These are phyloP conservation scores for Gopherus flavomarginatus DNA, from an alignment of 2,113 vertebrate species.

Conservation along the genomic window DNA sequence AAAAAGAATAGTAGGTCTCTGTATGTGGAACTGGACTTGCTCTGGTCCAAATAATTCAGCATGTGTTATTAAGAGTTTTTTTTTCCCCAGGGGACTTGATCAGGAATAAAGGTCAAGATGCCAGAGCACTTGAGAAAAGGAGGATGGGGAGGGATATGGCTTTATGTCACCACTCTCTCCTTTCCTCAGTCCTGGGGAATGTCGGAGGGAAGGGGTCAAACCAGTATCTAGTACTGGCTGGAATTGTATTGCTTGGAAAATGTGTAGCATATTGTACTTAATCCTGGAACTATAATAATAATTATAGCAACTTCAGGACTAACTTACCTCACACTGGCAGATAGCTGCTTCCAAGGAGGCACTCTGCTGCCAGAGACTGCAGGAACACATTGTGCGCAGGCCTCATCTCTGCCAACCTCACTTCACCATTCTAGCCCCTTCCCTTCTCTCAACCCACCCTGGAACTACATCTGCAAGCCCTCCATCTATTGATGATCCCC, in stretches of 20 bases:
- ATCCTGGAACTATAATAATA: background rate
- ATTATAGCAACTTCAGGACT: background rate
- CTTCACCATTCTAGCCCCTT: background rate
- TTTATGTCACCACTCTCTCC: background rate
- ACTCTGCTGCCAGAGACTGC: rapidly evolving
- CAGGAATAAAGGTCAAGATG: background rate
- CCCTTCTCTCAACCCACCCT: background rate
- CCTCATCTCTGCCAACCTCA: background rate
- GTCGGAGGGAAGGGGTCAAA: background rate
- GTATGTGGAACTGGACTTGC: background rate
- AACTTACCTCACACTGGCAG: background rate
- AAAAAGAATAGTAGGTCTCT: background rate
- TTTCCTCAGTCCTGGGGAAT: background rate
- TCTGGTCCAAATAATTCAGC: background rate
- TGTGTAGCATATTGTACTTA: background rate
- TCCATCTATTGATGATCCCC: background rate
- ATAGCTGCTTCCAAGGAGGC: background rate
- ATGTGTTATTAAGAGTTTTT: background rate
- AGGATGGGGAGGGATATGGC: rapidly evolving
- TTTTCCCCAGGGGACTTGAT: background rate
- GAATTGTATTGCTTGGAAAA: background rate
- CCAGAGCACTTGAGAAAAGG: background rate
- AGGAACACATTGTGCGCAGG: rapidly evolving
- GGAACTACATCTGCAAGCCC: background rate
- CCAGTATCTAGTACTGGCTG: rapidly evolving